Evolutionary conservation across 1,140 invertebrate species (phyloP), one percentile per base, ranked within the genome.

Genomic region (Trichonephila clavipes): DNA sequence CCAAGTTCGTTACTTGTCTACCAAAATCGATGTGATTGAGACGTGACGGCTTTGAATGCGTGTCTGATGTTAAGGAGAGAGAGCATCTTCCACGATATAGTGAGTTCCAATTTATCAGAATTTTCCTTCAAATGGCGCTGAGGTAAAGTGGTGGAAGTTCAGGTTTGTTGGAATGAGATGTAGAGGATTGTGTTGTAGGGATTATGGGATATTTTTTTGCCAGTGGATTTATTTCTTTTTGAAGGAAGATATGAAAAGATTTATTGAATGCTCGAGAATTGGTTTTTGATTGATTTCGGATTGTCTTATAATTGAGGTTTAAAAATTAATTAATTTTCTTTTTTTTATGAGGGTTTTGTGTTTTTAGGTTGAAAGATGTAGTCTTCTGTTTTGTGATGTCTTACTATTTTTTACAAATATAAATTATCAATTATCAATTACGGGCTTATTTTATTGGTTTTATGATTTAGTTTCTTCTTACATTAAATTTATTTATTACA

Each of bases 51-150:
- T 3, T 1, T 19, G 82, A 44, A 85, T 58, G 82, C 82, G 40
- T 59, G 82, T 58, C 14, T 85, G 81, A 58, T 21, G 14, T 85
- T 16, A 58, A 77, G 28, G 72, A 14, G 72, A 77, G 34, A 77
- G 72, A 77, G 72, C 72, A 77, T 77, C 72, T 77, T 77, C 72
- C 72, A 77, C 72, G 72, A 77, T 77, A 77, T 77, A 28, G 69
- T 24, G 69, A 28, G 72, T 34, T 2, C 72, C 72, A 77, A 77
- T 77, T 77, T 77, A 77, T 77, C 72, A 77, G 72, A 77, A 77
- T 77, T 77, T 34, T 18, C 28, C 16, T 34, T 24, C 10, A 40
- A 18, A 18, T 2, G 28, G 72, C 4, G 0, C 2, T 3, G 28
- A 12, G 14, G 2, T 12, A 40, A 19, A 77, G 72, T 77, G 72